Percentiles rank a stretch among this genome's conserved stretches.
Conservation (phyloP, 2,888 invertebrate genomes). For the Mythimna loreyi region DNA sequence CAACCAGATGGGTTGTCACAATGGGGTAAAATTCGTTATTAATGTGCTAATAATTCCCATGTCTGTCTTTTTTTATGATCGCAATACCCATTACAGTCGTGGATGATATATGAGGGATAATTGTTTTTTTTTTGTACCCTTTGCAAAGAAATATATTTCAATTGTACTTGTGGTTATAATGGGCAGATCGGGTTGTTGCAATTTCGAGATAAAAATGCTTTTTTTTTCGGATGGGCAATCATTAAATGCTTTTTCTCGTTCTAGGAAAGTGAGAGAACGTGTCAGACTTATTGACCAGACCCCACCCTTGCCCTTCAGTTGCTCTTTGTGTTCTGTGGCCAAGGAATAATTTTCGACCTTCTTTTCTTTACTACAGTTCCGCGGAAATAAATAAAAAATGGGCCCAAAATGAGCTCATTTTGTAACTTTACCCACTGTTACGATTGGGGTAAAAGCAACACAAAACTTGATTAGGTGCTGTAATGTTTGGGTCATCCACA, state of each 20-base stretch:
- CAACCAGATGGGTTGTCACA: conserved; percentile 17
- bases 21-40: conserved; percentile 31
- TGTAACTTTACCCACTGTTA: neutral
- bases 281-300: no score
- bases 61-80: conserved; percentile 35
- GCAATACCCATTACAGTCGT: conserved; percentile 37
- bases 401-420: conserved; percentile 14
- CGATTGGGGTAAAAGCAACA: conserved; percentile 12
- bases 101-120: conserved; percentile 28
- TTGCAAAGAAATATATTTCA: no score
- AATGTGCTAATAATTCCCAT: conserved; percentile 50
- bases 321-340: no score
- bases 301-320: no score
- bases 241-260: no score
- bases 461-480: conserved; percentile 25
- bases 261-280: no score
- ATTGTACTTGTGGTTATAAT: no score
- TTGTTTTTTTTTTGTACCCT: conserved; percentile 19
- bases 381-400: conserved; percentile 12
- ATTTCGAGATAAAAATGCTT: no score
- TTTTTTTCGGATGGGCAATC: no score
- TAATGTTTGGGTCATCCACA: conserved; percentile 31
- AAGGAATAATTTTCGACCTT: neutral
- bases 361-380: neutral
- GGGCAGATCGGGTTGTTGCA: no score